A percentile compares a stretch with the other conserved stretches of the same genome.
phyloP scores from a whole-genome alignment of 1,140 invertebrate species.

The Pemphigus obesinymphae region DNA sequence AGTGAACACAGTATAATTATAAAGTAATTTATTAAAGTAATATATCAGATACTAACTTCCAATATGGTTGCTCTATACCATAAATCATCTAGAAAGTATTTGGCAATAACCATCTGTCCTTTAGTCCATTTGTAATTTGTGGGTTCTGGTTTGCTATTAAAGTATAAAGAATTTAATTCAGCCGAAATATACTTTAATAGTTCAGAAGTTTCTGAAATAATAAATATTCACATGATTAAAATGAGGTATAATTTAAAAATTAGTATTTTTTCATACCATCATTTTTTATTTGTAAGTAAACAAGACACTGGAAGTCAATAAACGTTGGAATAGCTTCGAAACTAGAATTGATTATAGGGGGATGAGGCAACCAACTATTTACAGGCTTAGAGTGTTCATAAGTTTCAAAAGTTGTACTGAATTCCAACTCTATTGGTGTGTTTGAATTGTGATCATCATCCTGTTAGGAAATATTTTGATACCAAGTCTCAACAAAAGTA shows the following conservation, averaged over 20 bases:
- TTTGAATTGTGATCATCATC: conserved; percentile 51
- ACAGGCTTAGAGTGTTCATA: background rate
- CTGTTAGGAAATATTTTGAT: conserved; percentile 53
- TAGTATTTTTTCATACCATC: background rate
- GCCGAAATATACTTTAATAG: background rate
- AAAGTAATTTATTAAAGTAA: too few relatives aligned
- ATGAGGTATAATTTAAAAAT: background rate
- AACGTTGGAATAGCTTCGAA: background rate
- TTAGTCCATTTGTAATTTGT: conserved; percentile 53
- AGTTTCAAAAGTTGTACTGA: background rate
- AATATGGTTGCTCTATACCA: conserved; percentile 56
- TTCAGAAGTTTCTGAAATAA: background rate
- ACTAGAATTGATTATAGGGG: background rate
- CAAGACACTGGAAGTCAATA: background rate
- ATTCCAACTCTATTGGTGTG: background rate
- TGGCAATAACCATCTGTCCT: conserved; percentile 61
- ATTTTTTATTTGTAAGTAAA: background rate
- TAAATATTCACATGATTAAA: background rate
- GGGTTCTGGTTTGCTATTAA: conserved; percentile 50
- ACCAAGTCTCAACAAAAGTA: conserved; percentile 51
- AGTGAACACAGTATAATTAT: too few relatives aligned
- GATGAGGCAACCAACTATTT: conserved; percentile 4
- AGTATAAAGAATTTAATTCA: background rate
- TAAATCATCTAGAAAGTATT: conserved; percentile 57
- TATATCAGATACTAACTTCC: conserved; percentile 43